Evolutionary conservation across 1,140 invertebrate species (phyloP).

Genomic region (Whitmania pigra): DNA sequence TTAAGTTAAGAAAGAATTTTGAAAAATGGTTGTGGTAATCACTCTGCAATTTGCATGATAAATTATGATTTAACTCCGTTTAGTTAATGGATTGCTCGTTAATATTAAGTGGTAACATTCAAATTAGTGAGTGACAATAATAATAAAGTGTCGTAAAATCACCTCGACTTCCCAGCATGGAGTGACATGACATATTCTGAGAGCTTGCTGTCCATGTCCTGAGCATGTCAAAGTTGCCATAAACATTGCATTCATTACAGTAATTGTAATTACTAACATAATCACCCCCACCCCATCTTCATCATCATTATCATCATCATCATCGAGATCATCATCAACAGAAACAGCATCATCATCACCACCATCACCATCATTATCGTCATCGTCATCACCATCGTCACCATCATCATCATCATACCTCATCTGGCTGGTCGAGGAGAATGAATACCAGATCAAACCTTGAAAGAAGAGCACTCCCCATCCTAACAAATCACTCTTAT

Average conservation of each 20-base stretch:
- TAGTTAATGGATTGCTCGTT: too few species aligned
- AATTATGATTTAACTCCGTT: too few species aligned
- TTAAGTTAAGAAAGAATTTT: too few species aligned
- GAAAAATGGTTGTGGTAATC: too few species aligned
- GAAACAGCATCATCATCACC: not conserved
- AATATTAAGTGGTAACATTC: too few species aligned
- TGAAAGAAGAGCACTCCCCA: slow-evolving; percentile 69
- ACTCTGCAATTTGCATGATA: too few species aligned
- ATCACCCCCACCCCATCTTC: not conserved
- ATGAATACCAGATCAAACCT: slow-evolving; percentile 88
- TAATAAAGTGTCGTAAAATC: not conserved
- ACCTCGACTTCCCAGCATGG: slow-evolving; percentile 46
- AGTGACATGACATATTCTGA: slow-evolving; percentile 68
- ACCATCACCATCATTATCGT: not conserved
- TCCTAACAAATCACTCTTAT: slow-evolving; percentile 36
- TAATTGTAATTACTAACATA: not conserved
- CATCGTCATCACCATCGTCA: not conserved
- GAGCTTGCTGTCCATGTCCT: slow-evolving; percentile 60
- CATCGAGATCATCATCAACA: too few species aligned
- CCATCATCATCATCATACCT: slow-evolving; percentile 39
- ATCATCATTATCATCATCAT: slow-evolving; percentile 35
- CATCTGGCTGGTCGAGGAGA: slow-evolving; percentile 69
- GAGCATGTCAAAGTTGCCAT: slow-evolving; percentile 22
- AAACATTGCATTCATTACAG: not conserved
- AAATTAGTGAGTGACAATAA: too few species aligned